Percentiles rank a stretch among this genome's conserved stretches.
phyloP scores from a whole-genome alignment of 92 coral and sea anemone species.

The Isaurus tuberculatus region DNA sequence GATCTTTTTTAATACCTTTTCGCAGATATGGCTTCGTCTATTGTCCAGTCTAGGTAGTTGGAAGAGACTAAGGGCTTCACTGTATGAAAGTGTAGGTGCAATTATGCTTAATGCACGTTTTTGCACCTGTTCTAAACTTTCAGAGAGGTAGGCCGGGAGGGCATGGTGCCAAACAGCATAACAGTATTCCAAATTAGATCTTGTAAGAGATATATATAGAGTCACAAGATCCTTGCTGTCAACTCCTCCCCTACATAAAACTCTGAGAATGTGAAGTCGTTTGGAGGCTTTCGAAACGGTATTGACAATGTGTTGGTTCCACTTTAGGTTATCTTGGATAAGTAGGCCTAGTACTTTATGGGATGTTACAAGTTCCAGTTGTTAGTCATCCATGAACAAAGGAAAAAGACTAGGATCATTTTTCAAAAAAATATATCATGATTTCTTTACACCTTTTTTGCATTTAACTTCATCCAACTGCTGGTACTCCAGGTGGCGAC shows the following conservation, averaged over 20 bases:
- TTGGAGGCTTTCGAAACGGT: conserved; percentile 37
- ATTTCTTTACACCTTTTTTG: conserved; percentile 61
- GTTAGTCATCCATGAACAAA: conserved; percentile 44
- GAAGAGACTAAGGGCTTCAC: neutral
- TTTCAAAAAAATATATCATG: conserved; percentile 51
- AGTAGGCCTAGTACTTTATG: conserved; percentile 47
- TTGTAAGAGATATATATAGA: conserved; percentile 18
- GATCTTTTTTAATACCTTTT: neutral
- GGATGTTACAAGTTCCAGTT: conserved; percentile 49
- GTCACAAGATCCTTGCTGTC: conserved; percentile 9
- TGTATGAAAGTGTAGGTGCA: neutral
- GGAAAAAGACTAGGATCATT: conserved; percentile 1
- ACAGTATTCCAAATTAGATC: neutral
- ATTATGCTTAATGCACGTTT: neutral
- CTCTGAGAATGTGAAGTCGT: conserved; percentile 44
- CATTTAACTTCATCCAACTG: conserved; percentile 60
- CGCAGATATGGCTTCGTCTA: neutral
- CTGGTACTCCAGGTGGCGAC: conserved; percentile 35
- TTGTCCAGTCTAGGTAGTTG: neutral
- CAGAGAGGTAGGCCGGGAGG: neutral
- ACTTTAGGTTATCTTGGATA: conserved; percentile 36
- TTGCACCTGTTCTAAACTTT: neutral
- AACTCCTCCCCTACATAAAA: conserved; percentile 35
- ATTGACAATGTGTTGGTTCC: conserved; percentile 17
- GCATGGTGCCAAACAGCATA: conserved; percentile 7